Evolutionary conservation across 1,140 invertebrate species (phyloP).

Genomic region (Teleogryllus occipitalis): DNA sequence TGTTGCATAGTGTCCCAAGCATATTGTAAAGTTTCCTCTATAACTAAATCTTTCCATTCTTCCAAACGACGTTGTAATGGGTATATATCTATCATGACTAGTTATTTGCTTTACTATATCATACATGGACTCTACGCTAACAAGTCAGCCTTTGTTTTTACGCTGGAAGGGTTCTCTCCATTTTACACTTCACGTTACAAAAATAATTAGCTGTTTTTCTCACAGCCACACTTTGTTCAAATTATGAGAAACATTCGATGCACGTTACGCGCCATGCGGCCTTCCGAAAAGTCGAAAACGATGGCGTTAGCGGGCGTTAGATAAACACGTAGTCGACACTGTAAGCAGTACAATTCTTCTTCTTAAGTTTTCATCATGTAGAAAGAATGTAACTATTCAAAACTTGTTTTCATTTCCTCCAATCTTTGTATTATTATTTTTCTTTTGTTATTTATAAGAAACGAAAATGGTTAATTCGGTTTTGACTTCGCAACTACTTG

Average conservation of each 20-base stretch:
- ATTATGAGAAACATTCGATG: neutral
- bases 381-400: too few species aligned
- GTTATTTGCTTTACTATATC: neutral
- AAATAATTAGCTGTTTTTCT: neutral
- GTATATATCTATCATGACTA: slow-evolving; percentile 16
- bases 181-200: neutral
- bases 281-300: too few species aligned
- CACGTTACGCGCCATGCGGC: neutral
- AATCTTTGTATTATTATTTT: too few species aligned
- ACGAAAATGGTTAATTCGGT: too few species aligned
- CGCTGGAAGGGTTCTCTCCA: neutral
- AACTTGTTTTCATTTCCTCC: too few species aligned
- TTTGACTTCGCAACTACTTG: too few species aligned
- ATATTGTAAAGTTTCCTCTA: slow-evolving; percentile 19
- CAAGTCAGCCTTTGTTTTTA: neutral
- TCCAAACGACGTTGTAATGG: neutral
- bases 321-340: too few species aligned
- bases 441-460: too few species aligned
- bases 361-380: too few species aligned
- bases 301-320: too few species aligned
- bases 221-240: neutral
- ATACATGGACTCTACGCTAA: neutral
- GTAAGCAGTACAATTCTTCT: too few species aligned
- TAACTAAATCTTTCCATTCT: slow-evolving; percentile 13
- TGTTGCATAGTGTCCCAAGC: slow-evolving; percentile 16